phyloP scores from a whole-genome alignment of 2,113 vertebrate species.

The Siniperca knerii region DNA sequence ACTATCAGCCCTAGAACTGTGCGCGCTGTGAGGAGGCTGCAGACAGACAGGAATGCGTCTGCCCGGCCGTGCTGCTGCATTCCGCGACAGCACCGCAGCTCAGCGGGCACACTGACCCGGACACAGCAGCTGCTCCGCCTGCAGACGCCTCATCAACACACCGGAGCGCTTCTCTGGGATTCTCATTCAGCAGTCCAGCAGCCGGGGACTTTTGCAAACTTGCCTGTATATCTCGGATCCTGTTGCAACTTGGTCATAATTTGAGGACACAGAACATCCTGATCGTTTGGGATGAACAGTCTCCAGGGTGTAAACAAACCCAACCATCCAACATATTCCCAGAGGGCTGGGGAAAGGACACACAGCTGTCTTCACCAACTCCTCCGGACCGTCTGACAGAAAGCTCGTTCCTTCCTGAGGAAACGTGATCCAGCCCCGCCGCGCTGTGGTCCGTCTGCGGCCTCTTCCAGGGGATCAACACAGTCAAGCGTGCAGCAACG shows the following conservation, averaged over 20 bases:
- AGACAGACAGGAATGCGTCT: constrained; percentile 17
- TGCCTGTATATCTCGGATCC: constrained; percentile 43
- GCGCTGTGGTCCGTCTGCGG: neutral
- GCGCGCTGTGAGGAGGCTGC: constrained; percentile 1
- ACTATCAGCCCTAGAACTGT: neutral
- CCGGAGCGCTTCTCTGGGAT: neutral
- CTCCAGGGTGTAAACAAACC: neutral
- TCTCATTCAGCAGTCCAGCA: neutral
- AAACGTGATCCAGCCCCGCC: neutral
- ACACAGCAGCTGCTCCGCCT: too few relatives aligned
- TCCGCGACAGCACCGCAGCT: constrained; percentile 13
- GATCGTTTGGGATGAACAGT: neutral
- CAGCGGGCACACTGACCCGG: neutral
- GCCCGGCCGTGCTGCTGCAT: constrained; percentile 51
- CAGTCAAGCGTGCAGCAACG: constrained; percentile 19
- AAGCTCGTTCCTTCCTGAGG: neutral
- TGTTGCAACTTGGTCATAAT: constrained; percentile 48
- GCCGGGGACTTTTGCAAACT: constrained; percentile 40
- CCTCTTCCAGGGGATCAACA: neutral
- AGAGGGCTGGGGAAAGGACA: neutral
- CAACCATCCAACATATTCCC: too few relatives aligned
- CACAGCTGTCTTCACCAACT: neutral
- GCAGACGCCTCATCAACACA: too few relatives aligned
- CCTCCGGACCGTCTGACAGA: neutral
- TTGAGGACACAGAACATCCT: constrained; percentile 1